Evolutionary conservation across 1,140 invertebrate genomes (phyloP), one percentile per base, ranked within the genome.

Genomic region (Centruroides vittatus): DNA sequence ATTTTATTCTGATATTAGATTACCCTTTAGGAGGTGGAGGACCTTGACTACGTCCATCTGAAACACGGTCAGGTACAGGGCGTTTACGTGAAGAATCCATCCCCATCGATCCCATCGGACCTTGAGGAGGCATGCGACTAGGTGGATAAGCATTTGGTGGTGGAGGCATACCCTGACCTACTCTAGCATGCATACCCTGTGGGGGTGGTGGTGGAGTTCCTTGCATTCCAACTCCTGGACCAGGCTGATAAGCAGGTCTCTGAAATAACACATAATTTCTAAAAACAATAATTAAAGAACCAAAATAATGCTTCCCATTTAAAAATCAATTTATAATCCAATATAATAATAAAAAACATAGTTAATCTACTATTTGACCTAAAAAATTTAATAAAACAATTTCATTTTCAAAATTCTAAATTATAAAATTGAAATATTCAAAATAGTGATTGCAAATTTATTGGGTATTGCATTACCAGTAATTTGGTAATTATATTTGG

Each of bases 71-170:
- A 7, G 59, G 58, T n/a, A 58, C 61, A 46, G 64, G 61, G 11
- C 66, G 48, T 58, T 67, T 67, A 10, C 66, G 35, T 23, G 66
- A 66, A 35, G 34, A 35, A 35, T 67, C 66, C 57, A 64, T 57
- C 8, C 35, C 41, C 58, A 66, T 63, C 1, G 59, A 56, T 12
- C 61, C 60, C 58, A 65, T 63, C 34, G 58, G 48, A 23, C 63
- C 65, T 55, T 62, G 63, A 4, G 64, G 53, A 41, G 59, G 53
- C 9, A 62, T 57, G 12, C 63, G 35, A 5, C 60, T 58, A 6
- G 56, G 58, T 4, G 58, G n/a, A 52, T 55, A 57, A 10, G 61
- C 35, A n/a, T 57, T 63, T 8, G 56, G n/a, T 6, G 65, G 60
- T 8, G 65, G 62, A 6, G 59, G 59, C 65, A 64, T 66, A 34